Evolutionary conservation across 2,888 invertebrate species (phyloP), one percentile per base, ranked within the genome.

Genomic region (Rhopalosiphum nymphaeae): DNA sequence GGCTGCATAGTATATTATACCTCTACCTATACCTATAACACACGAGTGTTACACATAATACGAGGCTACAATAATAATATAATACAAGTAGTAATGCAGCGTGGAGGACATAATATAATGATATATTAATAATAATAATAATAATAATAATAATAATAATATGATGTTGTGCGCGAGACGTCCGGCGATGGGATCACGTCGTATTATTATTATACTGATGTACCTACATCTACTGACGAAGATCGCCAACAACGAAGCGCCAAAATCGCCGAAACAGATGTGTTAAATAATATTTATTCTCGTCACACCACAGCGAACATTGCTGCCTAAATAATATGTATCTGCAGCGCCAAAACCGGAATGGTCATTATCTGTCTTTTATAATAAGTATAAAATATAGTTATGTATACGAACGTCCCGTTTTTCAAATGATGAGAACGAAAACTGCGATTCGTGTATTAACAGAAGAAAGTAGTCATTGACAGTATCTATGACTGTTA

Each of bases 91-190:
- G 9, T 78, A 78, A 78, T 78, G 78, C 21, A 36, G 78, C 78
- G 78, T 78, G 78, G 78, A 78, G 78, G 78, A 78, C 78, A 78
- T 78, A 78, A 78, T 78, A 78, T 78, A 78, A 67, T 67, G 67
- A 67, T n/a, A n/a, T 67, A 67, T 67, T n/a, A 67, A 67, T 67
- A n/a, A 78, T 78, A 78, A 78, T n/a, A 67, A 67, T 36, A 67
- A 67, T 67, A 67, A 78, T n/a, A 67, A 67, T 36, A 67, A 67
- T 67, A 67, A 16, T 78, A 78, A 36, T 78, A 78, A 78, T 78
- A 78, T 36, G 36, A 78, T 78, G 57, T 26, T 57, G 78, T 78
- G 78, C 78, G 36, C 78, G 36, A 78, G 36, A 78, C 78, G 78
- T 78, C 78, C 78, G 78, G 36, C 78, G 36, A 36, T 78, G 78